A percentile compares a stretch with the other conserved stretches of the same genome.
Evolutionary conservation across 2,113 vertebrate species (phyloP).

Genomic region (Trinectes maculatus): DNA sequence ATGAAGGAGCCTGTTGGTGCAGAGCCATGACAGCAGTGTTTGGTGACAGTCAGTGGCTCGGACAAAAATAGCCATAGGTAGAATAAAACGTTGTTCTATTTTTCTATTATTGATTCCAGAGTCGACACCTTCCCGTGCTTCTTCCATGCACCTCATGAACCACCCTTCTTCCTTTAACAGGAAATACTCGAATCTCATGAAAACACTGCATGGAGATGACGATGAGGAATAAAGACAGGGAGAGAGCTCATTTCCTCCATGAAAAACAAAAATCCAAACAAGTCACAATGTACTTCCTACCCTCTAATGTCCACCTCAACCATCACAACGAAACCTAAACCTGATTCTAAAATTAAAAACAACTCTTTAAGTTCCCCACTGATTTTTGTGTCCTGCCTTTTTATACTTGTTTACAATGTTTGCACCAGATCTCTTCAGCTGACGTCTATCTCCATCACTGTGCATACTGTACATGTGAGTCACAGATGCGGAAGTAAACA

Average conservation of each 20-base stretch:
- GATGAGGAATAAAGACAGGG: too few relatives aligned
- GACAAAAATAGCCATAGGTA: conserved; percentile 3
- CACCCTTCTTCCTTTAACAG: conserved; percentile 1
- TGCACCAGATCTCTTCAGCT: too few relatives aligned
- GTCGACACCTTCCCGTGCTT: conserved; percentile 8
- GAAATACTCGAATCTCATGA: too few relatives aligned
- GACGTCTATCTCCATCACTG: background rate
- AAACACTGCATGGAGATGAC: too few relatives aligned
- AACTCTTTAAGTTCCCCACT: too few relatives aligned
- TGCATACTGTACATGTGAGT: background rate
- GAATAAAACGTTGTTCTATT: conserved; percentile 19
- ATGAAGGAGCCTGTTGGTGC: background rate
- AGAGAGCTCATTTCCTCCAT: too few relatives aligned
- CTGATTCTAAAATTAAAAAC: too few relatives aligned
- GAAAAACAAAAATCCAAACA: too few relatives aligned
- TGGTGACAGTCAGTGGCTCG: background rate
- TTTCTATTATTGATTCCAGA: conserved; percentile 33
- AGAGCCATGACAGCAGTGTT: background rate
- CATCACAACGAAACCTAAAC: too few relatives aligned
- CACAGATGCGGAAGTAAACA: conserved; percentile 47
- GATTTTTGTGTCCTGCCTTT: background rate
- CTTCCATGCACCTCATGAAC: conserved; percentile 15
- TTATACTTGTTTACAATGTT: too few relatives aligned
- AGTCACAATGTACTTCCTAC: too few relatives aligned
- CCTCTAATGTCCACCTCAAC: too few relatives aligned